Evolutionary conservation across 2,113 vertebrate species (phyloP).

Genomic region (Calonectris borealis): DNA sequence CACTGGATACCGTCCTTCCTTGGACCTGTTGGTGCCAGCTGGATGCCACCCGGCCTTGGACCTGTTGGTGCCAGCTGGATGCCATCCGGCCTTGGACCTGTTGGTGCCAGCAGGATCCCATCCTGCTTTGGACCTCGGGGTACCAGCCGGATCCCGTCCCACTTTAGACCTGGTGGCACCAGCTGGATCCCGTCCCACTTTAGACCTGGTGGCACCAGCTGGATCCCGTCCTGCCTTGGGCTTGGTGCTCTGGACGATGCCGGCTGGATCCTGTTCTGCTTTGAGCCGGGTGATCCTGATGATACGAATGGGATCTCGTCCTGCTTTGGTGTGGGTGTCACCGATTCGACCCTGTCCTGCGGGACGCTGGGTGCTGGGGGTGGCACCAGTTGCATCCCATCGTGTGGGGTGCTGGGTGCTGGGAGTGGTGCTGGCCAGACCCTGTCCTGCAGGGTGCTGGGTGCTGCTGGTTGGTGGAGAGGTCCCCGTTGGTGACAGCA

Average conservation of each 20-base stretch:
- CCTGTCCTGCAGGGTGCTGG: not conserved
- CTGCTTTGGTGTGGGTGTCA: not conserved
- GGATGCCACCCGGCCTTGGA: not conserved
- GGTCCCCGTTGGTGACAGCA: not conserved
- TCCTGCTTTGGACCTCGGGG: not conserved
- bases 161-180: not conserved
- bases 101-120: fast-evolving
- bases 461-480: not conserved
- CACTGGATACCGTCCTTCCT: not conserved
- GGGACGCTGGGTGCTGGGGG: not conserved
- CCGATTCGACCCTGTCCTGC: not conserved
- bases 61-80: not conserved
- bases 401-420: not conserved
- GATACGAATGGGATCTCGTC: not conserved
- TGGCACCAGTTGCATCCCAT: not conserved
- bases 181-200: not conserved
- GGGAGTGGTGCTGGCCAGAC: not conserved
- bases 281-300: not conserved
- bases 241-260: not conserved
- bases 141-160: not conserved
- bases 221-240: not conserved
- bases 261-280: not conserved
- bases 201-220: not conserved
- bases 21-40: not conserved
- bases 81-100: not conserved